These are phyloP conservation scores for Hystrix brachyura DNA, from an alignment of 2,113 vertebrate species.

Conservation along the genomic window DNA sequence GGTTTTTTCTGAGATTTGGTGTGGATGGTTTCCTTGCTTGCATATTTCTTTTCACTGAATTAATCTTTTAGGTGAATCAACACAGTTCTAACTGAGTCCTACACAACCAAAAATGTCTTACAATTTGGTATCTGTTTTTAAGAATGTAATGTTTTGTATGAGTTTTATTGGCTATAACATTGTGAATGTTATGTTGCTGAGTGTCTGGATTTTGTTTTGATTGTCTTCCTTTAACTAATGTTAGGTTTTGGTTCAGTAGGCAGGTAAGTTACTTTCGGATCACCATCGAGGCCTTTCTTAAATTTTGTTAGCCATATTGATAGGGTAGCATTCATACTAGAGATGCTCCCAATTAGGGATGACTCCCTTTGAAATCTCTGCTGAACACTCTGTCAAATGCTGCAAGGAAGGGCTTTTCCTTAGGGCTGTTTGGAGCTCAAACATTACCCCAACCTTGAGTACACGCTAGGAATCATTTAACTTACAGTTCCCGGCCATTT, in stretches of 20 bases:
- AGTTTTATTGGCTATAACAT: background rate
- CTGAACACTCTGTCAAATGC: background rate
- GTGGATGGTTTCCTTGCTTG: conserved; percentile 30
- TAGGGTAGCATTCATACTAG: background rate
- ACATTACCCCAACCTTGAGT: background rate
- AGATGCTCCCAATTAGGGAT: background rate
- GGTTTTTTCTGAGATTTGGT: background rate
- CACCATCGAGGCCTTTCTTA: background rate
- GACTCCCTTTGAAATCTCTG: background rate
- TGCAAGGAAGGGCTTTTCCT: background rate
- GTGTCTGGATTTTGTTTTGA: conserved; percentile 8
- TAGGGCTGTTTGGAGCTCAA: background rate
- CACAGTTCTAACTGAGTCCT: background rate
- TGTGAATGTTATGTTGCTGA: background rate
- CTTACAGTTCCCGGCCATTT: background rate
- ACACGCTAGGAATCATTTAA: background rate
- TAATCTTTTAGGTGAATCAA: conserved; percentile 40
- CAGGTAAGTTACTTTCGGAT: conserved; percentile 3
- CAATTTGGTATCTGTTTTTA: conserved; percentile 5
- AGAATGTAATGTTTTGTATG: conserved; percentile 19
- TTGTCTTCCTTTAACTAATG: conserved; percentile 18
- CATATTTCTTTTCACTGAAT: conserved; percentile 33
- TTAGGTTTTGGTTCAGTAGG: background rate
- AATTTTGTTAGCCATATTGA: background rate
- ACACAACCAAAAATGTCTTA: conserved; percentile 34